A percentile compares a stretch with the other conserved stretches of the same genome.
Evolutionary conservation across 2,113 vertebrate species (phyloP).

Genomic region (Okapia johnstoni): DNA sequence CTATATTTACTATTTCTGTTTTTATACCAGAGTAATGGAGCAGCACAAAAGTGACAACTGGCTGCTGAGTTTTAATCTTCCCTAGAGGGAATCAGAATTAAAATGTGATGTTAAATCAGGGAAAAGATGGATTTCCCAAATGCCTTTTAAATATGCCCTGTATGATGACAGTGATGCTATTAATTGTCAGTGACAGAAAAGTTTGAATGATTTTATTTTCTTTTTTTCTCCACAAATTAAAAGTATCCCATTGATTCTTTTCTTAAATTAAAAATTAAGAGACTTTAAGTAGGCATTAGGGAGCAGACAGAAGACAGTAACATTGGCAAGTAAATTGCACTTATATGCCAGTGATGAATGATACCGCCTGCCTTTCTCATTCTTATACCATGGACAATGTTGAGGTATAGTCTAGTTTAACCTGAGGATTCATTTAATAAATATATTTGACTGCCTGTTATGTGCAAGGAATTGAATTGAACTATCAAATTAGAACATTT

Average conservation of each 20-base stretch:
- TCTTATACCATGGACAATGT: neutral
- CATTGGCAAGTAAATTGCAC: neutral
- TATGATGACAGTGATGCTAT: conserved; percentile 34
- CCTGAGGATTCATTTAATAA: neutral
- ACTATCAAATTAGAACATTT: neutral
- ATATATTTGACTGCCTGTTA: conserved; percentile 2
- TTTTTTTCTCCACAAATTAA: conserved; percentile 34
- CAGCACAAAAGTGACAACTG: neutral
- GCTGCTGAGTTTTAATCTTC: conserved; percentile 19
- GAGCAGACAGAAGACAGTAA: neutral
- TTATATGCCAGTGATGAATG: neutral
- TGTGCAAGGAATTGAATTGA: neutral
- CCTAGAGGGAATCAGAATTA: conserved; percentile 31
- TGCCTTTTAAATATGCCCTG: conserved; percentile 8
- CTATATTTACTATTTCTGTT: neutral
- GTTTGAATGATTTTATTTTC: conserved; percentile 50
- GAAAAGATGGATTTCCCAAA: conserved; percentile 46
- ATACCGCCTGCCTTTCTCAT: neutral
- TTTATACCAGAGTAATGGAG: neutral
- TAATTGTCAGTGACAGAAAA: conserved; percentile 30
- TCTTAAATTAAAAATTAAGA: conserved; percentile 50
- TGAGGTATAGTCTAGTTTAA: neutral
- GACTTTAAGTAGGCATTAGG: neutral
- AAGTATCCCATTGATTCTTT: conserved; percentile 24
- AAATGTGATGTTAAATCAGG: conserved; percentile 29